These are phyloP conservation scores for Acromyrmex echinatior DNA, from an alignment of 1,140 invertebrate genomes.

Conservation along the genomic window DNA sequence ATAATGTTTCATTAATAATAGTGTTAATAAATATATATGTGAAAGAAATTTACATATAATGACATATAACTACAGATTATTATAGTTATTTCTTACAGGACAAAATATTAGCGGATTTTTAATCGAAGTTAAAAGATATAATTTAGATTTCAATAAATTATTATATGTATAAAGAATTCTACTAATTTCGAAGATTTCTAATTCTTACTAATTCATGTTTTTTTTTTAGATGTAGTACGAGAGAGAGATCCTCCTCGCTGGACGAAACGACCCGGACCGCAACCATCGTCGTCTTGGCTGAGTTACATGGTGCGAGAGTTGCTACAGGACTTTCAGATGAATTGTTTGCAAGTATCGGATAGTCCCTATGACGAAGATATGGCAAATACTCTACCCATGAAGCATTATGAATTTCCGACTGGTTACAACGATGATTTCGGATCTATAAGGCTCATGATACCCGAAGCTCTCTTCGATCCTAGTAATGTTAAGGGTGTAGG, in stretches of 20 bases:
- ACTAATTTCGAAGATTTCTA: not conserved
- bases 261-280: conserved; percentile 92
- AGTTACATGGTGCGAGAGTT: conserved; percentile 95
- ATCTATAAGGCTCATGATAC: conserved; percentile 94
- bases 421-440: conserved; percentile 98
- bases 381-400: conserved; percentile 93
- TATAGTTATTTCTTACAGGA: not conserved
- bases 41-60: not conserved
- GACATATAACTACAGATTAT: not conserved
- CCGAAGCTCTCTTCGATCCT: conserved; percentile 96
- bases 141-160: not conserved
- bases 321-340: conserved; percentile 94
- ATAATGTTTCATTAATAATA: not conserved
- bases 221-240: conserved; percentile 90
- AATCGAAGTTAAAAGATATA: not conserved
- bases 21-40: not conserved
- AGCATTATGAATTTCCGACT: conserved; percentile 97
- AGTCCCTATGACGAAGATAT: conserved; percentile 93
- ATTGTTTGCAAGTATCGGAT: conserved; percentile 94
- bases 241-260: conserved; percentile 94
- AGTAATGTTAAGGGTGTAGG: conserved; percentile 86
- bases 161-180: not conserved
- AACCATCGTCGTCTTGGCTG: conserved; percentile 95
- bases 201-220: not conserved
- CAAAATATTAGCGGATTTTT: not conserved